Evolutionary conservation across 2,113 vertebrate genomes (phyloP).

Genomic region (Montifringilla adamsi): DNA sequence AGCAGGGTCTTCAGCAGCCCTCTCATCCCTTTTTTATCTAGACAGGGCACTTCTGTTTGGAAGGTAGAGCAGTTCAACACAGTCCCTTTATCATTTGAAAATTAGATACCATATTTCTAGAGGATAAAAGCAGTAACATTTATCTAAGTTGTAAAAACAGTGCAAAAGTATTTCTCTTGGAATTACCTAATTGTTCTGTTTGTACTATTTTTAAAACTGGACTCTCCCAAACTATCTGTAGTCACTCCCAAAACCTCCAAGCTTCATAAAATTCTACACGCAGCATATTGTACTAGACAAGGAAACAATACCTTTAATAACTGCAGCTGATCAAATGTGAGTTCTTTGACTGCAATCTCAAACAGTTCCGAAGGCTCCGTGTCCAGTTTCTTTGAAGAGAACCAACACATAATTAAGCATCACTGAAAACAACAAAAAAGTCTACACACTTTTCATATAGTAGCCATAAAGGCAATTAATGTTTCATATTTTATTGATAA

Average conservation of each 20-base stretch:
- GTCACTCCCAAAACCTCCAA: neutral
- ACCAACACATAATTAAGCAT: neutral
- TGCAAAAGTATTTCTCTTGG: neutral
- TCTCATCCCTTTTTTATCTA: neutral
- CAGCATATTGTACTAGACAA: neutral
- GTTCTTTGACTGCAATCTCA: constrained; percentile 95
- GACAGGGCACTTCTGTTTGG: neutral
- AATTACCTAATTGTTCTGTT: neutral
- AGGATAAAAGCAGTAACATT: neutral
- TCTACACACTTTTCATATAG: neutral
- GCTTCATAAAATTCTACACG: neutral
- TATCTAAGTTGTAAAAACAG: neutral
- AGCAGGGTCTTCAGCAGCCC: neutral
- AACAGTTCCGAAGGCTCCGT: constrained; percentile 84
- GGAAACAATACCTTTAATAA: constrained; percentile 85
- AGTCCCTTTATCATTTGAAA: neutral
- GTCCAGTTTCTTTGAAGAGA: constrained; percentile 85
- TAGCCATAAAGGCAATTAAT: neutral
- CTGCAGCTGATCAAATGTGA: constrained; percentile 95
- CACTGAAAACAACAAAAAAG: neutral
- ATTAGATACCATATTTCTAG: neutral
- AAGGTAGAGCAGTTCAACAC: neutral
- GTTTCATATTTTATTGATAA: neutral
- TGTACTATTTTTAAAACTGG: neutral
- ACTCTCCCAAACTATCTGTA: neutral